These are phyloP conservation scores for Hemicentrotus pulcherrimus DNA, from an alignment of 35 echinoderm and acorn worm genomes.

Conservation along the genomic window DNA sequence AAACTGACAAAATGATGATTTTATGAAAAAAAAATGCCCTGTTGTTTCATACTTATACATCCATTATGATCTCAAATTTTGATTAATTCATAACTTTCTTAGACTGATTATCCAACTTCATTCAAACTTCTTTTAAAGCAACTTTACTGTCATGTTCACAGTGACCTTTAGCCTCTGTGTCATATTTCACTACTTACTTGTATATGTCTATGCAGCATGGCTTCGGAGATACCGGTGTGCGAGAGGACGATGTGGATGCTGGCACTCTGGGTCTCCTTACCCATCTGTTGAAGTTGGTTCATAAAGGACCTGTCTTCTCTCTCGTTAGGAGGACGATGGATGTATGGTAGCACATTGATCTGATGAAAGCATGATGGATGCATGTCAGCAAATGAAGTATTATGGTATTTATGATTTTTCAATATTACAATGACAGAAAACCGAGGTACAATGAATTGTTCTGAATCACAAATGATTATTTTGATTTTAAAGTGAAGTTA, in stretches of 20 bases:
- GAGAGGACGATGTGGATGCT: slow-evolving; percentile 44
- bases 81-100: background rate
- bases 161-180: background rate
- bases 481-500: too few species aligned
- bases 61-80: background rate
- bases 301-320: slow-evolving; percentile 19
- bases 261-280: background rate
- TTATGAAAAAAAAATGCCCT: too few species aligned
- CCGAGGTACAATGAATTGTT: too few species aligned
- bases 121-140: background rate
- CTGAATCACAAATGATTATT: too few species aligned
- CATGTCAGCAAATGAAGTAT: background rate
- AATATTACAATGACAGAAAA: too few species aligned
- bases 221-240: slow-evolving; percentile 39
- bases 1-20: too few species aligned
- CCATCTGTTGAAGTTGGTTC: slow-evolving; percentile 27
- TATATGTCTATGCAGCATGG: slow-evolving; percentile 66
- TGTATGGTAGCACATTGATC: slow-evolving; percentile 58
- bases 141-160: too few species aligned
- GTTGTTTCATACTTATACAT: too few species aligned
- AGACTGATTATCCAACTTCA: background rate
- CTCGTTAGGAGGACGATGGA: slow-evolving; percentile 41
- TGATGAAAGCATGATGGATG: slow-evolving; percentile 20
- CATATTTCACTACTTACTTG: slow-evolving; percentile 36
- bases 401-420: background rate